phyloP scores from a whole-genome alignment of 1,140 invertebrate species.

The Aethina tumida region DNA sequence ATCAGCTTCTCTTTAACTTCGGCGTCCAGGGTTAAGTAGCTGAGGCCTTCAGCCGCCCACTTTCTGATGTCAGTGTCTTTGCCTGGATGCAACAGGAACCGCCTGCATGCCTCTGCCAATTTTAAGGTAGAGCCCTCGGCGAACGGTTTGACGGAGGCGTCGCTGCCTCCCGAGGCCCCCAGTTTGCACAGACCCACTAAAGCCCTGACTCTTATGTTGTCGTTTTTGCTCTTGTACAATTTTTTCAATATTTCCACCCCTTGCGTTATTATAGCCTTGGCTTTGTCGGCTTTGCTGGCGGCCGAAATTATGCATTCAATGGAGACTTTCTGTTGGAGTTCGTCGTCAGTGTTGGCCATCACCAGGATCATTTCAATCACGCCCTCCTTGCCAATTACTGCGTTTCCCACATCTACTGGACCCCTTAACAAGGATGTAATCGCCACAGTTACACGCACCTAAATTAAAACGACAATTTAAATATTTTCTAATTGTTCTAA shows the following conservation, averaged over 20 bases:
- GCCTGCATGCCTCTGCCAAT: conserved; percentile 85
- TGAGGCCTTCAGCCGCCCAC: conserved; percentile 96
- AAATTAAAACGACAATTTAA: no score
- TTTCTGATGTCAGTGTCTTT: conserved; percentile 85
- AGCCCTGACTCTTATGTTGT: conserved; percentile 80
- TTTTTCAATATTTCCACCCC: conserved; percentile 92
- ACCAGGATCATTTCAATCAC: conserved; percentile 95
- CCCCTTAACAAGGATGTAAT: conserved; percentile 87
- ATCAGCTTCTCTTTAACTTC: conserved; percentile 97
- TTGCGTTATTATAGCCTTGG: conserved; percentile 78
- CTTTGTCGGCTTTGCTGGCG: conserved; percentile 96
- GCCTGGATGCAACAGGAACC: conserved; percentile 76
- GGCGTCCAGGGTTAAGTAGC: conserved; percentile 94
- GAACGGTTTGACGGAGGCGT: conserved; percentile 88
- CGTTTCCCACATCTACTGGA: conserved; percentile 89
- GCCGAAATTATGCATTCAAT: conserved; percentile 95
- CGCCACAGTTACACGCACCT: conserved; percentile 72
- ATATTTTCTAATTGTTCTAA: no score
- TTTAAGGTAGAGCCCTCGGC: conserved; percentile 91
- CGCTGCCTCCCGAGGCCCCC: conserved; percentile 91
- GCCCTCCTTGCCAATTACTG: conserved; percentile 75
- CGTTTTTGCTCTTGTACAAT: conserved; percentile 85
- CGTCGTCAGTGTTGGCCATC: conserved; percentile 81
- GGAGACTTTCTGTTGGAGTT: conserved; percentile 83
- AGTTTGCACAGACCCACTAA: conserved; percentile 94